A percentile compares a stretch with the other conserved stretches of the same genome.
Evolutionary conservation across 2,888 invertebrate species (phyloP).

Genomic region (Girardia tigrina): DNA sequence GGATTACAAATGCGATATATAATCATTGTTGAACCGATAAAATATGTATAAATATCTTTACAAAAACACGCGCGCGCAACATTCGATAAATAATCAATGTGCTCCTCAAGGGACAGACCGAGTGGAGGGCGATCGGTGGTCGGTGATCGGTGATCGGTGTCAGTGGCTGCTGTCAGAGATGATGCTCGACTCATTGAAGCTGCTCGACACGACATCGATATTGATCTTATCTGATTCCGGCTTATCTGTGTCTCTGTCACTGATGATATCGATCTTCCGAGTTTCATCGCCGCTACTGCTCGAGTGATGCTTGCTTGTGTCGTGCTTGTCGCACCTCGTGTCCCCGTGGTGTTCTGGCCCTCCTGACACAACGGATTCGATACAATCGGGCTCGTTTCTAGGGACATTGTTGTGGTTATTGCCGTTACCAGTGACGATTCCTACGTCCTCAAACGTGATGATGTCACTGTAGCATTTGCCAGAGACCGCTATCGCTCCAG

Average conservation of each 20-base stretch:
- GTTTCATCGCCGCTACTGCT: background rate
- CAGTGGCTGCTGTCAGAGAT: conserved; percentile 12
- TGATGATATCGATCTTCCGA: background rate
- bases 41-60: no score
- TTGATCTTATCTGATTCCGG: background rate
- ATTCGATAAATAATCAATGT: no score
- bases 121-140: no score
- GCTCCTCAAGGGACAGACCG: no score
- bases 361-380: background rate
- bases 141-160: no score
- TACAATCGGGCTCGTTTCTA: background rate
- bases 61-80: no score
- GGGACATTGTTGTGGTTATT: no score
- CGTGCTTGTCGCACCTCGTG: background rate
- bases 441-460: background rate
- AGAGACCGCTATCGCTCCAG: background rate
- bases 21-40: no score
- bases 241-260: background rate
- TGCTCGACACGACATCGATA: background rate
- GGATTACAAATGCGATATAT: no score
- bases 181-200: background rate
- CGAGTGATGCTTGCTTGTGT: background rate
- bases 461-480: background rate
- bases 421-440: no score
- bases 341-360: background rate